Base-by-base conservation (phyloP, 2,113 vertebrate species). In the Macroglossus sobrinus region DNA sequence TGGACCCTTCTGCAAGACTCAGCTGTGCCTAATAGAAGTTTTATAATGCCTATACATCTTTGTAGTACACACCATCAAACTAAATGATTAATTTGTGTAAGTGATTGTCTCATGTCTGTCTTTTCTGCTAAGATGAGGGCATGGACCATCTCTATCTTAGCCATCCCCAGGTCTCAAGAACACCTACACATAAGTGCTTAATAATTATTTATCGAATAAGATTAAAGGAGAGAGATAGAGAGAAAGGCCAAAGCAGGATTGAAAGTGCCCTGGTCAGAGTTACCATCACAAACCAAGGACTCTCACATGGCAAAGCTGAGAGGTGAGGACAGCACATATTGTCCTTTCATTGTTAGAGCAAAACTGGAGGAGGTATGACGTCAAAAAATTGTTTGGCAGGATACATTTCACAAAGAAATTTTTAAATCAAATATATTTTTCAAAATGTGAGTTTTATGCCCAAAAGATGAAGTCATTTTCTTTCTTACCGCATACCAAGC, bases 391-490 rank as follows among this genome's bases (percentile, higher is more conserved):
- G 12, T 72, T 72, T 38, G 33, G n/a, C 24, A 87, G 24, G 72
- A 28, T 45, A 50, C 3, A 74, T 53, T 55, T 93, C 57, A 81
- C 38, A 90, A 59, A 66, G 45, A 91, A 24, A 64, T 68, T 76
- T 50, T 50, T 50, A 50, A 50, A 50, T 50, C 15, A 50, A 76
- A 68, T 45, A 19, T 1, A n/a, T 40, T 78, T 78, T 93, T 45
- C 8, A 85, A 91, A 91, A 63, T 76, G 35, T 89, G 64, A 74
- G 12, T 19, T 78, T 84, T 89, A 68, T 74, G 43, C 4, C 2
- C 5, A 18, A 66, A 87, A 85, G 11, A 88, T 30, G 28, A 94
- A 89, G 15, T 86, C 33, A 43, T 96, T 96, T 96, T 69, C 72
- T 89, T 5, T 80, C 15, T 19, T 35, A 43, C 11, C 16, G 8